A percentile compares a stretch with the other conserved stretches of the same genome.
phyloP scores from a whole-genome alignment of 2,888 invertebrate species.

The Andrena camellia region DNA sequence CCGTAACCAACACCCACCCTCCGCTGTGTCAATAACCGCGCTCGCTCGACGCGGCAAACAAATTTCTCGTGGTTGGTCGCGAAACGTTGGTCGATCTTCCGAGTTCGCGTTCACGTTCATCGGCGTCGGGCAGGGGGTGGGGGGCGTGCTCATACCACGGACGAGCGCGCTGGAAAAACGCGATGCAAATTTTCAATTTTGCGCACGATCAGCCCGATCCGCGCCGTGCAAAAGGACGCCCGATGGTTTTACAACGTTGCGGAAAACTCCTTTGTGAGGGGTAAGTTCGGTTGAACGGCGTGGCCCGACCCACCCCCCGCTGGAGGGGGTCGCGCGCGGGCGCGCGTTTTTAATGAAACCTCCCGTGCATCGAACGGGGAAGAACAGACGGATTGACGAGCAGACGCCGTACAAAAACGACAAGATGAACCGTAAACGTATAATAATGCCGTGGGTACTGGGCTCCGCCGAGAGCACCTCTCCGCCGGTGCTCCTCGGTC shows the following conservation, averaged over 20 bases:
- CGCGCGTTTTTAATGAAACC: slow-evolving; percentile 59
- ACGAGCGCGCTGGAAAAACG: slow-evolving; percentile 18
- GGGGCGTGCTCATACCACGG: not conserved
- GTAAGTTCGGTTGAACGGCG: slow-evolving; percentile 4
- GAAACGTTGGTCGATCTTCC: slow-evolving; percentile 16
- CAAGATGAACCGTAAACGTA: slow-evolving; percentile 54
- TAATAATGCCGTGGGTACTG: slow-evolving; percentile 42
- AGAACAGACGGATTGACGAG: slow-evolving; percentile 29
- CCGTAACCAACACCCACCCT: not conserved
- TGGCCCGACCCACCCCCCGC: too few relatives aligned
- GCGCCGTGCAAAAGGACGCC: slow-evolving; percentile 1
- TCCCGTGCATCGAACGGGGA: slow-evolving; percentile 42
- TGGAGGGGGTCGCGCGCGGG: slow-evolving; percentile 12
- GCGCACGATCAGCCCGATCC: slow-evolving; percentile 29
- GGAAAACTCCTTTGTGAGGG: slow-evolving; percentile 13
- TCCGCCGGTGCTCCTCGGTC: slow-evolving; percentile 15
- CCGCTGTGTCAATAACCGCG: slow-evolving; percentile 11
- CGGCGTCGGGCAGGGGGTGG: too few relatives aligned
- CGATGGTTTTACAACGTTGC: slow-evolving; percentile 16
- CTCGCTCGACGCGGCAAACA: slow-evolving; percentile 28
- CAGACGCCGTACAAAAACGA: slow-evolving; percentile 44
- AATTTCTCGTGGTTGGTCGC: slow-evolving; percentile 4
- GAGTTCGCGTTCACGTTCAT: not conserved
- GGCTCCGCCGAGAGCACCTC: not conserved
- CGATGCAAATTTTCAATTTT: slow-evolving; percentile 57